Percentiles rank a stretch among this genome's conserved stretches.
phyloP scores from a whole-genome alignment of 2,113 vertebrate species.

The Cervus canadensis region DNA sequence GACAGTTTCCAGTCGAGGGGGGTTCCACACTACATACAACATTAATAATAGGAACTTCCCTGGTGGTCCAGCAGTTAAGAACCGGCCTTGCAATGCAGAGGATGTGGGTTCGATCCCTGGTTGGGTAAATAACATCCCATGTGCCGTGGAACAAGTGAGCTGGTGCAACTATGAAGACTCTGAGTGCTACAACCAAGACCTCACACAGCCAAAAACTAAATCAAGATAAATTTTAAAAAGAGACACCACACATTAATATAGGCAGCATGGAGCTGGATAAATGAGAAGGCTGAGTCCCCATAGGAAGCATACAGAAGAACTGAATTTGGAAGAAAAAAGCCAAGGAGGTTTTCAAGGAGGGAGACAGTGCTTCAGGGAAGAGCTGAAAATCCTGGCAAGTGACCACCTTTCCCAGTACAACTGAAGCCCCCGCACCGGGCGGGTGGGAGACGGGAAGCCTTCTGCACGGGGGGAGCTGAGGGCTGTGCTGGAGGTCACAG shows the following conservation, averaged over 20 bases:
- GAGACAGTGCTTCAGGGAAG: not conserved
- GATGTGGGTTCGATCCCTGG: not conserved
- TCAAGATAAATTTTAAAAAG: not conserved
- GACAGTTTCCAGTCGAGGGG: not conserved
- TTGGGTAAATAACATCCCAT: not conserved
- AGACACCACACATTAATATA: not conserved
- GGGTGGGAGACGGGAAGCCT: fast-evolving
- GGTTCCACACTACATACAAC: not conserved
- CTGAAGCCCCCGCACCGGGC: not conserved
- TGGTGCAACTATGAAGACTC: not conserved
- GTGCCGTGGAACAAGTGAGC: not conserved
- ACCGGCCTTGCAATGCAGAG: not conserved
- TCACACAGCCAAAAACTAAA: not conserved
- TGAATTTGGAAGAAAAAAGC: not conserved
- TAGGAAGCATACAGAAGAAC: not conserved
- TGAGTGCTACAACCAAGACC: not conserved
- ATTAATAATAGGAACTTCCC: not conserved
- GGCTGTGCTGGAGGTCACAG: not conserved
- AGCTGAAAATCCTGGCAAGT: not conserved
- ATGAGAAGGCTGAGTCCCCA: not conserved
- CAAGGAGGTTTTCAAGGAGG: not conserved
- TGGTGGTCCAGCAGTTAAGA: not conserved
- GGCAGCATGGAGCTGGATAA: not conserved
- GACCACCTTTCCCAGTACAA: not conserved
- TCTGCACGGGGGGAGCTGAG: not conserved